Evolutionary conservation across 2,113 vertebrate species (phyloP), one percentile per base, ranked within the genome.

Genomic region (Amblyornis subalaris): DNA sequence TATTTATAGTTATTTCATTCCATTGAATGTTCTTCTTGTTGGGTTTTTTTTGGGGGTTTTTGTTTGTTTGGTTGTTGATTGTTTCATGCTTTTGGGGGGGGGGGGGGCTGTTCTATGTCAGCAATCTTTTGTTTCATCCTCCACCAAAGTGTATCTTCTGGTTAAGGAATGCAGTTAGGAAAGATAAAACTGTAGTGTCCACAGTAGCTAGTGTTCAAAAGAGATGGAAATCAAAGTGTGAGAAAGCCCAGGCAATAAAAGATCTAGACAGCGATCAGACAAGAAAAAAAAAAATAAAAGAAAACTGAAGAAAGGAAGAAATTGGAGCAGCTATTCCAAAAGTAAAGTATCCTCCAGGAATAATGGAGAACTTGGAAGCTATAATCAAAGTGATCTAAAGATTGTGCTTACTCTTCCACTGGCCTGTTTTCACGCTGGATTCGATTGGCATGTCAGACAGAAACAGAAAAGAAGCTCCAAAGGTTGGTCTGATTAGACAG

Each of bases 1-100:
- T 31, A 88, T 38, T 89, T 73, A 16, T 73, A 87, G 16, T 29
- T 40, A 40, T 36, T 84, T 80, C 7, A 33, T 67, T 69, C 14
- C 7, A 23, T 8, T 47, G 4, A 47, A 22, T 50, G 4, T 8
- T 69, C 81, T 65, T 47, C 5, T 76, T 71, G 2, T 58, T 80
- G 12, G 3, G 8, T 0, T 6, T 53, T 76, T 47, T 22, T 44
- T 29, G 12, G 25, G 4, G 2, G 2, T 24, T 75, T 24, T 57
- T 58, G 6, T 0, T 28, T 53, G 17, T 7, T 28, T 51, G 10
- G 11, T 24, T 57, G 22, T 20, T 36, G 12, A 12, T 58, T 38
- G 22, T n/a, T 44, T 65, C 58, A 28, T 33, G 14, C 5, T 3
- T 42, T 80, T 50, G 6, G 7, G 20, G 10, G 3, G 15, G 7